Base-by-base conservation (phyloP, 2,888 invertebrate genomes). In the Tubulanus polymorphus region DNA sequence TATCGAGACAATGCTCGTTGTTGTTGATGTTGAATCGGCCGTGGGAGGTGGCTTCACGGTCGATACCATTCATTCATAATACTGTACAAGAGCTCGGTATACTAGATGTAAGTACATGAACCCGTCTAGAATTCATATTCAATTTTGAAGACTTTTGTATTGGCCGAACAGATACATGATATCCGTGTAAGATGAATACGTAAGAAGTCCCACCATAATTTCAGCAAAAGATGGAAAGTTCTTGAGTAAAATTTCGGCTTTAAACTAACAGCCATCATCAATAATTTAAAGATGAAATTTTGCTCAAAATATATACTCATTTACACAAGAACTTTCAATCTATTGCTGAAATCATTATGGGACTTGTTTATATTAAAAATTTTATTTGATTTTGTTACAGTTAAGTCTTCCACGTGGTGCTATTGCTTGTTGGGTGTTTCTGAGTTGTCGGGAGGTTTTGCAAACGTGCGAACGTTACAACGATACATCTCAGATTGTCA, bases 1-100 rank as follows among this genome's bases (percentile, higher is more conserved):
- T 92, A 77, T 89, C 92, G 66, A 86, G 94, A 60, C 95, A 95
- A 82, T 90, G 92, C 79, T 88, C 91, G 73, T 86, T 95, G 84
- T 83, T 82, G 35, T 67, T 80, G 32, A 60, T 77, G 49, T 65
- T 80, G 59, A 70, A 72, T 66, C 87, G 88, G 80, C 88, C 90
- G 54, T 90, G 89, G 87, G 91, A 92, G 85, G 89, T 95, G 66
- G 93, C 94, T 0, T 88, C 90, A 69, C 85, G 95, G 50, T 88
- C 93, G 62, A 83, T 95, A 57, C 88, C 89, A 46, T 95, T 93
- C 73, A 86, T 96, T 47, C 92, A 94, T 79, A 91, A 91, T 63
- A 91, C 91, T 45, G 81, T 92, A 37, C 86, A 90, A 52, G 95
- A 96, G 80, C 79, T 95, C 50, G 84, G 86, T 27, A 84, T 92